Conservation (phyloP, 2,888 invertebrate genomes). For the Lycia hirtaria region DNA sequence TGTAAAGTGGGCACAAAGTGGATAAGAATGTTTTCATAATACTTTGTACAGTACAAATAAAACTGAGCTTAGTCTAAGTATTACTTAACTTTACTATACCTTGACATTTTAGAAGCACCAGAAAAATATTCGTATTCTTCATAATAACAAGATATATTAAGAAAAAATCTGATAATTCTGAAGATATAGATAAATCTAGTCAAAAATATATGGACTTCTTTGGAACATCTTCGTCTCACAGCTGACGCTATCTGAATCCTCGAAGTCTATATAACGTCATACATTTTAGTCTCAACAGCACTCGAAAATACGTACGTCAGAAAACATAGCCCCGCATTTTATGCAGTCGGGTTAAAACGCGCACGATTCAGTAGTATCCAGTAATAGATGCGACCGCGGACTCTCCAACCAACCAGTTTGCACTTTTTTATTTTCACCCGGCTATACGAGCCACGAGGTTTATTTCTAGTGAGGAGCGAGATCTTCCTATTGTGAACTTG, state of each 20-base stretch:
- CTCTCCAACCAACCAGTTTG: constrained; percentile 36
- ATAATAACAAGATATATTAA: no score
- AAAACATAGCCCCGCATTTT: not conserved
- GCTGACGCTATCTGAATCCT: no score
- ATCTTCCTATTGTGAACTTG: constrained; percentile 16
- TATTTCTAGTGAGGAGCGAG: constrained; percentile 33
- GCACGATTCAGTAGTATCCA: constrained; percentile 15
- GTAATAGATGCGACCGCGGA: constrained; percentile 28
- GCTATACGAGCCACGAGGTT: constrained; percentile 27
- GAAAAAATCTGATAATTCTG: no score
- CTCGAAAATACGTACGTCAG: no score
- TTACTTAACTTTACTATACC: no score
- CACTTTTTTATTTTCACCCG: constrained; percentile 36
- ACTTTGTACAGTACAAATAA: not conserved
- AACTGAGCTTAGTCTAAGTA: not conserved
- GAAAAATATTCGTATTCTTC: no score
- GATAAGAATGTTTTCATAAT: not conserved
- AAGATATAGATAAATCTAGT: no score
- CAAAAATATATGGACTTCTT: no score
- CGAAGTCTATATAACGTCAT: no score
- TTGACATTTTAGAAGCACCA: no score
- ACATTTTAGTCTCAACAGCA: no score
- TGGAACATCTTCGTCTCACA: no score
- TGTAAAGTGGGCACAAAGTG: not conserved
- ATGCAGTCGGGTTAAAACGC: constrained; percentile 3